phyloP scores from a whole-genome alignment of 1,140 invertebrate genomes.

The Neuroterus valhalla region DNA sequence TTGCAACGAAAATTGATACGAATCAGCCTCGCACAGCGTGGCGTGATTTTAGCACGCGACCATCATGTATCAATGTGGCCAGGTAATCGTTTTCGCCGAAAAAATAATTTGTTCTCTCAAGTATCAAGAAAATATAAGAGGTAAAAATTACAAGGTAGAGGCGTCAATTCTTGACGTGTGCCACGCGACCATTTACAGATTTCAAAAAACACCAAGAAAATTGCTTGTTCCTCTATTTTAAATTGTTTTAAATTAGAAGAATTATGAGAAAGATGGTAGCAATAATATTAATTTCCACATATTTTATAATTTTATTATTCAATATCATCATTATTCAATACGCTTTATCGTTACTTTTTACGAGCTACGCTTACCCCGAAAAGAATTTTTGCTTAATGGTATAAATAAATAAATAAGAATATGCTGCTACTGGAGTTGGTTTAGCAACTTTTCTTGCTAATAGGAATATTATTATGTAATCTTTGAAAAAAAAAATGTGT shows the following conservation, averaged over 20 bases:
- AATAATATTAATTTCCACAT: too few species aligned
- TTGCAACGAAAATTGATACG: conserved; percentile 50
- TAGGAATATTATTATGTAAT: too few species aligned
- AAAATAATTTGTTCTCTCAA: conserved; percentile 55
- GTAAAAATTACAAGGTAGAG: background rate
- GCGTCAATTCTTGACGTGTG: conserved; percentile 45
- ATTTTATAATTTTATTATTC: too few species aligned
- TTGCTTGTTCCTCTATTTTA: conserved; percentile 39
- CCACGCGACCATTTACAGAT: conserved; percentile 58
- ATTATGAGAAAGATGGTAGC: conserved; percentile 14
- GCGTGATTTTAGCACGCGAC: conserved; percentile 68
- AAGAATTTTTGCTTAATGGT: too few species aligned
- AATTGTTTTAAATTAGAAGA: conserved; percentile 34
- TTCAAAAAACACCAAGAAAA: conserved; percentile 20
- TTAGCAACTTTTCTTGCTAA: too few species aligned
- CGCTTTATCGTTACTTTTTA: too few species aligned
- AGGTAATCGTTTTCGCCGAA: conserved; percentile 59
- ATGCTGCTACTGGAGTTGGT: too few species aligned
- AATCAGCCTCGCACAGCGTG: conserved; percentile 49
- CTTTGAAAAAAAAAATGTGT: too few species aligned
- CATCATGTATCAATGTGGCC: conserved; percentile 48
- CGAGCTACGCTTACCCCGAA: too few species aligned
- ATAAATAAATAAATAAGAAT: too few species aligned
- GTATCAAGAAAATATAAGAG: conserved; percentile 41
- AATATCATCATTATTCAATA: too few species aligned